Conservation (phyloP, 2,888 invertebrate species). For the Drosophila hamatofila region DNA sequence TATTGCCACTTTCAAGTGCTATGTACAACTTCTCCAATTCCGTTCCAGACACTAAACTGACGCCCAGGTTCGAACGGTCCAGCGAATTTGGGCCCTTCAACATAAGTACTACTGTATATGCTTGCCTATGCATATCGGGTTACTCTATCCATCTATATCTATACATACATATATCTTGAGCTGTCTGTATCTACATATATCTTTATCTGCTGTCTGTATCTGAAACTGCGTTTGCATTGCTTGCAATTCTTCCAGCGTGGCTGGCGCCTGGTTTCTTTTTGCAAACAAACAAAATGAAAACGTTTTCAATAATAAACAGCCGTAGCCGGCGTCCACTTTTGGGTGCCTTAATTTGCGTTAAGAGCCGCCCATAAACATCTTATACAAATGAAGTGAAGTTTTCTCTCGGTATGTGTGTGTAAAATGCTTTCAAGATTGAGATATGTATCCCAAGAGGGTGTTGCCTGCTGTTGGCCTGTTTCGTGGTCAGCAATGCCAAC, state of each 20-base stretch:
- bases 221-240: slow-evolving; percentile 32
- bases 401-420: slow-evolving; percentile 36
- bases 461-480: slow-evolving; percentile 53
- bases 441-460: slow-evolving; percentile 46
- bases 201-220: slow-evolving; percentile 30
- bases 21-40: slow-evolving; percentile 15
- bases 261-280: slow-evolving; percentile 62
- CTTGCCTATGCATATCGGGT: slow-evolving; percentile 38
- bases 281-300: slow-evolving; percentile 50
- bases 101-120: slow-evolving; percentile 11
- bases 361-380: slow-evolving; percentile 60
- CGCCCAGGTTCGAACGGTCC: slow-evolving; percentile 61
- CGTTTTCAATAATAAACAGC: slow-evolving; percentile 68
- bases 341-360: slow-evolving; percentile 67
- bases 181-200: slow-evolving; percentile 6
- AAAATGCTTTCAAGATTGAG: slow-evolving; percentile 45
- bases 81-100: slow-evolving; percentile 55
- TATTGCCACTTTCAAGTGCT: slow-evolving; percentile 40
- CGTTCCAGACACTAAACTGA: slow-evolving; percentile 70
- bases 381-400: slow-evolving; percentile 39
- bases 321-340: slow-evolving; percentile 63
- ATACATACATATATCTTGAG: slow-evolving; percentile 28
- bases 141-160: slow-evolving; percentile 24
- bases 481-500: slow-evolving; percentile 66
- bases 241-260: slow-evolving; percentile 61